These are phyloP conservation scores for Sinocyclocheilus maitianheensis DNA, from an alignment of 2,113 vertebrate species.

Conservation along the genomic window DNA sequence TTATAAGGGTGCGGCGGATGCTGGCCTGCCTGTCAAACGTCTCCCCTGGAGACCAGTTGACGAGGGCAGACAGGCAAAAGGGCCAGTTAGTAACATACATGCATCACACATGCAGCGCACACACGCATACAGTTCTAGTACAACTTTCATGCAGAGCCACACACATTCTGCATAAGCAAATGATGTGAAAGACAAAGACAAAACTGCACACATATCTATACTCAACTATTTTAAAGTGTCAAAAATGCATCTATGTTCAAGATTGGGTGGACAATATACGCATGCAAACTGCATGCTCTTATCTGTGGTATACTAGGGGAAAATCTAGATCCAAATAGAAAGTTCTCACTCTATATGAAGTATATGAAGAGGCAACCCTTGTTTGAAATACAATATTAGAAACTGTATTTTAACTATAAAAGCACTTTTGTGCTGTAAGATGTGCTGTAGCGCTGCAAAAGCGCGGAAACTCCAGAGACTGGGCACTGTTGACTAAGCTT, in stretches of 20 bases:
- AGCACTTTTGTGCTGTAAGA: conserved; percentile 8
- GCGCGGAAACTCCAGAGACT: conserved; percentile 14
- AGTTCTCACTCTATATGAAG: neutral
- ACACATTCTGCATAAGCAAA: conserved; percentile 35
- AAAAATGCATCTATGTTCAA: neutral
- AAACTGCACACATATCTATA: neutral
- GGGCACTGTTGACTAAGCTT: conserved; percentile 38
- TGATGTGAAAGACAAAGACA: neutral
- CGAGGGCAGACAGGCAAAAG: conserved; percentile 64
- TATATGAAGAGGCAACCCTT: neutral
- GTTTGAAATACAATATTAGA: conserved; percentile 1
- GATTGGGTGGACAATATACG: neutral
- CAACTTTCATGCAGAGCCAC: conserved; percentile 12
- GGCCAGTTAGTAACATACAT: conserved; percentile 49
- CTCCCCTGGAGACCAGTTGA: conserved; percentile 89
- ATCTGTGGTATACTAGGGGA: neutral
- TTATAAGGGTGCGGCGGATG: conserved; percentile 97
- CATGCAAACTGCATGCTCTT: neutral
- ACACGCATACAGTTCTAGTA: neutral
- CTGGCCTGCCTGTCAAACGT: conserved; percentile 99
- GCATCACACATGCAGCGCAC: conserved; percentile 43
- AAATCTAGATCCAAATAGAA: neutral
- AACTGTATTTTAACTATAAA: conserved; percentile 1
- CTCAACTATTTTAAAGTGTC: neutral
- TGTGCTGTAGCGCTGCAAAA: conserved; percentile 19